Percentiles rank a stretch among this genome's conserved stretches.
phyloP scores from a whole-genome alignment of 2,888 invertebrate genomes.

The Meta bourneti region DNA sequence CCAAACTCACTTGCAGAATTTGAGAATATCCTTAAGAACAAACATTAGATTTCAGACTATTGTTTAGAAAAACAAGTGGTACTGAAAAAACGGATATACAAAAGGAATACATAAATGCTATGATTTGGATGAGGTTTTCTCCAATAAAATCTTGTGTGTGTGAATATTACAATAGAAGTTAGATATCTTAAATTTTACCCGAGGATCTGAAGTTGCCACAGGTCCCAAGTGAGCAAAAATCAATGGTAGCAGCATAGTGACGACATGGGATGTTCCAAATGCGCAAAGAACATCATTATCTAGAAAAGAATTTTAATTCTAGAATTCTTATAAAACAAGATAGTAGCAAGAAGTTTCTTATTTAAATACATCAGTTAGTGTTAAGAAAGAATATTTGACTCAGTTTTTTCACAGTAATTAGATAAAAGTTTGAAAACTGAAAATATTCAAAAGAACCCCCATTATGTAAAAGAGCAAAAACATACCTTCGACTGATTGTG shows the following conservation, averaged over 20 bases:
- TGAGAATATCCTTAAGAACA: too few relatives aligned
- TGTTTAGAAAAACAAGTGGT: neutral
- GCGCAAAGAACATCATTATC: slow-evolving; percentile 72
- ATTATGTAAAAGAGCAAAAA: neutral
- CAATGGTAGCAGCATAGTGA: slow-evolving; percentile 90
- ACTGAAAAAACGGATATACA: neutral
- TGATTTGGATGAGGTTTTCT: too few relatives aligned
- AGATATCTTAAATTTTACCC: slow-evolving; percentile 78
- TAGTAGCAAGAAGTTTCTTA: too few relatives aligned
- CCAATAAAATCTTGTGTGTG: too few relatives aligned
- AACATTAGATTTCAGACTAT: too few relatives aligned
- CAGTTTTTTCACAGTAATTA: neutral
- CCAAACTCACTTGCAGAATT: too few relatives aligned
- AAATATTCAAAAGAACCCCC: neutral
- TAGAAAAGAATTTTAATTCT: neutral
- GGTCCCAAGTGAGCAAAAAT: slow-evolving; percentile 92
- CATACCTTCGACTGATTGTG: slow-evolving; percentile 82
- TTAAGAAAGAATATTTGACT: neutral
- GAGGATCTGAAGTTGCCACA: slow-evolving; percentile 89
- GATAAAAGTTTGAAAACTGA: neutral
- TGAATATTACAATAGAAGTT: neutral
- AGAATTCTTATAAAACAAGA: neutral
- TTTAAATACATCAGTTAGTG: neutral
- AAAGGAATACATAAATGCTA: neutral
- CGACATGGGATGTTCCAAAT: slow-evolving; percentile 83